Base-by-base conservation (phyloP, 2,888 invertebrate genomes). In the Troides helena region DNA sequence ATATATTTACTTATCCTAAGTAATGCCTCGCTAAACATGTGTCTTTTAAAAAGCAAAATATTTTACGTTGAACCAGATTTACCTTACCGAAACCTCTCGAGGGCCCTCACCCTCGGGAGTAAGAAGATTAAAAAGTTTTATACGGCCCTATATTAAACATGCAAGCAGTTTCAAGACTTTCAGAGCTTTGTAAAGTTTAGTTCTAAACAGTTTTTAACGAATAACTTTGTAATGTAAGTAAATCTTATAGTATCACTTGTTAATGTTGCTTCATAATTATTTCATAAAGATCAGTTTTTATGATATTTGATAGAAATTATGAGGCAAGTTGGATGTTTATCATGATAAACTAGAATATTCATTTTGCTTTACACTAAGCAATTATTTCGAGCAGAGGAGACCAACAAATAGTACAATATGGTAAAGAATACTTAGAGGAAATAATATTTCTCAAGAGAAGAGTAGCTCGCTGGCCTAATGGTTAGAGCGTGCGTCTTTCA, bases 81-180 rank as follows among this genome's bases (percentile, higher is more conserved):
- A 61, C 36, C 23, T 61, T 23, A 53, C 25, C 12, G 30, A 36
- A 59, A 53, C 46, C 50, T 67, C 36, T 61, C 21, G 12, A 67
- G 66, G 30, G 23, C 61, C 30, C 66, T 61, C 61, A 21, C 60
- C 60, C 60, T 61, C 25, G n/a, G 50, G 36, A 30, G 53, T 21
- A 61, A 53, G 66, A 36, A 66, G 66, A 67, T 67, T 67, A 67
- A 67, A 67, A 67, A 61, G 66, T 67, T 67, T 67, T 23, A 61
- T 5, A 17, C 61, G 39, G 50, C 53, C 17, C 57, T 36, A 36
- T 23, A 21, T 57, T 65, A 65, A 57, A 67, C 66, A 53, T 36
- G 66, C 59, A 53, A 67, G 60, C 30, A 67, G 46, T 67, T 61
- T 67, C 23, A 43, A 65, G 43, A 65, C 46, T 25, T 65, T 10